phyloP scores from a whole-genome alignment of 1,140 invertebrate genomes.

The Zaprionus davidi region DNA sequence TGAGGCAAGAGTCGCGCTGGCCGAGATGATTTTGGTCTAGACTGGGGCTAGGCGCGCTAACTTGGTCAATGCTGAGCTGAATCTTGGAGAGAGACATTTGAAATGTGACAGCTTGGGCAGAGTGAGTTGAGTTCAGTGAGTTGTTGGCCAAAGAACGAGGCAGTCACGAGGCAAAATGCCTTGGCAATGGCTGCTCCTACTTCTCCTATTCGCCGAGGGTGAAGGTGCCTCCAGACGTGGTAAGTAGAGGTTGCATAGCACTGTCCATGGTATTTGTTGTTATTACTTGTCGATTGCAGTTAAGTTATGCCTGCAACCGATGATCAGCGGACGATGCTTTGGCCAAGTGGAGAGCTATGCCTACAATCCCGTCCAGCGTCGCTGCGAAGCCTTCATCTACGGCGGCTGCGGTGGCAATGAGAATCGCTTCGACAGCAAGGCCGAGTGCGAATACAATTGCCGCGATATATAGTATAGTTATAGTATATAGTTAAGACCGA shows the following conservation, averaged over 20 bases:
- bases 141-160: constrained; percentile 62
- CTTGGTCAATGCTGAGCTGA: constrained; percentile 73
- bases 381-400: constrained; percentile 73
- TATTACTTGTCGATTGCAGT: constrained; percentile 41
- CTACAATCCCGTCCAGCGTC: constrained; percentile 71
- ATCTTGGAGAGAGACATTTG: constrained; percentile 55
- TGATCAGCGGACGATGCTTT: constrained; percentile 70
- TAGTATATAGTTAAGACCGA: constrained; percentile 5
- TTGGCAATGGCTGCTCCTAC: constrained; percentile 44
- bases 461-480: constrained; percentile 77
- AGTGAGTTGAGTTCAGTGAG: constrained; percentile 51
- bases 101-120: constrained; percentile 40
- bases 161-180: constrained; percentile 51
- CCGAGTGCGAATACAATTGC: constrained; percentile 91
- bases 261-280: background rate
- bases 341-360: constrained; percentile 73
- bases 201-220: background rate
- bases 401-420: constrained; percentile 90
- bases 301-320: constrained; percentile 68
- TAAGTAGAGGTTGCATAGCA: constrained; percentile 18
- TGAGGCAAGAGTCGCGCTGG: constrained; percentile 1
- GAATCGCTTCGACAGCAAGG: constrained; percentile 90
- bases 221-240: constrained; percentile 65
- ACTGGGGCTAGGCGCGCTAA: constrained; percentile 42
- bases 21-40: background rate